A percentile compares a stretch with the other conserved stretches of the same genome.
Evolutionary conservation across 2,113 vertebrate genomes (phyloP).

Genomic region (Falcunculus frontatus): DNA sequence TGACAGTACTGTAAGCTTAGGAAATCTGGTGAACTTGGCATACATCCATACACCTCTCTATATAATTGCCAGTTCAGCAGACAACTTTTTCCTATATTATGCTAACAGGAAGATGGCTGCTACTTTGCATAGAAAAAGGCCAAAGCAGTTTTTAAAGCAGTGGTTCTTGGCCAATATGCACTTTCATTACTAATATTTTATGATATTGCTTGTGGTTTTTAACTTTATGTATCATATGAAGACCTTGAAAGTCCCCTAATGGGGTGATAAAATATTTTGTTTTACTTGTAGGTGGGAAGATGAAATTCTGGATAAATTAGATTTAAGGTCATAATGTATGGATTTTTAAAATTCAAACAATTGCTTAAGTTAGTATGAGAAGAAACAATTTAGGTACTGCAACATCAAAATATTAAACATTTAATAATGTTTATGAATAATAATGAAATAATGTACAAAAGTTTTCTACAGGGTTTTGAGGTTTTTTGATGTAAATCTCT

Average conservation of each 20-base stretch:
- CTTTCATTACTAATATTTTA: background rate
- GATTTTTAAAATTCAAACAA: background rate
- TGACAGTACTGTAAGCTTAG: background rate
- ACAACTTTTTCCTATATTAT: background rate
- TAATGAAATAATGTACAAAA: background rate
- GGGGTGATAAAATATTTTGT: background rate
- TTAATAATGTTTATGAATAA: background rate
- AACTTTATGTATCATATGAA: background rate
- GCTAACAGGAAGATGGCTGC: background rate
- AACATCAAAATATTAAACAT: background rate
- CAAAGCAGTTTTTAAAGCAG: background rate
- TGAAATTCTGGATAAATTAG: background rate
- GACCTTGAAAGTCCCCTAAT: background rate
- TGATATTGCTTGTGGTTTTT: background rate
- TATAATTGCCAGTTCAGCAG: background rate
- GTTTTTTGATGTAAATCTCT: background rate
- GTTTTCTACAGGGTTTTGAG: background rate
- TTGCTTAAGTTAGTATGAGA: background rate
- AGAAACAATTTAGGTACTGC: background rate
- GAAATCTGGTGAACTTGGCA: background rate
- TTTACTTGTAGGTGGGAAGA: background rate
- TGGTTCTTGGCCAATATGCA: background rate
- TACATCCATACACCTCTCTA: background rate
- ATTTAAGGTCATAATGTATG: background rate
- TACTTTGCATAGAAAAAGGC: background rate